These are phyloP conservation scores for Latheticus oryzae DNA, from an alignment of 2,888 invertebrate genomes.

Conservation along the genomic window DNA sequence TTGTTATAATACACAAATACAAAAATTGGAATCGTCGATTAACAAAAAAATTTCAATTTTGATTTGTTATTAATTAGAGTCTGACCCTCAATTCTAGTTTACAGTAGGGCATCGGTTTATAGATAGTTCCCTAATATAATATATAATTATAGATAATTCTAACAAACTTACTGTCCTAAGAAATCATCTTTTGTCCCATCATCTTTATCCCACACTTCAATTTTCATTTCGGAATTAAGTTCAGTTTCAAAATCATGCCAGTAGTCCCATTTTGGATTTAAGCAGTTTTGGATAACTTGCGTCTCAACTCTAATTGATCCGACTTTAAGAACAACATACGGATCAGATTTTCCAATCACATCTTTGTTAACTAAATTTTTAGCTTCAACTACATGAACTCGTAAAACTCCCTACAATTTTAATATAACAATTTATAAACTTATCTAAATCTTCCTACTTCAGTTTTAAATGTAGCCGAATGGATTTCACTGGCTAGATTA, in stretches of 20 bases:
- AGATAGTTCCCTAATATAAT: not conserved
- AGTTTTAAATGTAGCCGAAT: slow-evolving; percentile 77
- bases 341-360: slow-evolving; percentile 95
- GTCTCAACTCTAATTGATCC: slow-evolving; percentile 95
- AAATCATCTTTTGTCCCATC: slow-evolving; percentile 51
- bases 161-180: slow-evolving; percentile 38
- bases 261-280: slow-evolving; percentile 97
- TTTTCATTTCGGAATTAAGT: slow-evolving; percentile 43
- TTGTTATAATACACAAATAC: too few relatives aligned
- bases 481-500: slow-evolving; percentile 84
- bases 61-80: too few relatives aligned
- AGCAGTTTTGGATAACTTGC: slow-evolving; percentile 89
- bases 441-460: too few relatives aligned
- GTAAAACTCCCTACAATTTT: slow-evolving; percentile 82
- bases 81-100: too few relatives aligned
- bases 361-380: slow-evolving; percentile 96
- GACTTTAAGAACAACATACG: slow-evolving; percentile 90
- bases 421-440: too few relatives aligned
- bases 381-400: slow-evolving; percentile 94
- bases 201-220: slow-evolving; percentile 51
- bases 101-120: too few relatives aligned
- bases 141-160: too few relatives aligned
- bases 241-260: slow-evolving; percentile 79
- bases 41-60: too few relatives aligned
- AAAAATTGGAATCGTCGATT: too few relatives aligned